Evolutionary conservation across 2,113 vertebrate genomes (phyloP).

Genomic region (Prochilodus magdalenae): DNA sequence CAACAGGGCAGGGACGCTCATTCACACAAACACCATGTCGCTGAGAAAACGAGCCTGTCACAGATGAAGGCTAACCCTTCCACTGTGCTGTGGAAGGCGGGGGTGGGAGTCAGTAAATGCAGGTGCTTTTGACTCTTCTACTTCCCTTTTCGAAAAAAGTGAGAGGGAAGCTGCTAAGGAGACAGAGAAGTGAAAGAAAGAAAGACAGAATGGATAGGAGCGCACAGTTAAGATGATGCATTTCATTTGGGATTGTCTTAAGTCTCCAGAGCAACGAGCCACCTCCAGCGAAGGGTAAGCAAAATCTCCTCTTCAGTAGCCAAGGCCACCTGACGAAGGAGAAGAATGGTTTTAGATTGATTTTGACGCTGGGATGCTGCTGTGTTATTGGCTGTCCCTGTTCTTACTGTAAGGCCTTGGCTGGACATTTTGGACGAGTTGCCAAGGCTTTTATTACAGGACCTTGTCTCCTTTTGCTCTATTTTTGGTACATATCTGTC

Average conservation of each 20-base stretch:
- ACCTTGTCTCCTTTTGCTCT: neutral
- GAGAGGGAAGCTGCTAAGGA: neutral
- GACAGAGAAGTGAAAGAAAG: neutral
- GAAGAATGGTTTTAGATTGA: neutral
- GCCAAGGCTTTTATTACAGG: conserved; percentile 13
- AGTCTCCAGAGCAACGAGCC: conserved; percentile 58
- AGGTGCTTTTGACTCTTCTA: neutral
- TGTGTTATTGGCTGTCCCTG: neutral
- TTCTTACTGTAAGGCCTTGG: neutral
- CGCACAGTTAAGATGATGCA: conserved; percentile 56
- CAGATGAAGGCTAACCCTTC: neutral
- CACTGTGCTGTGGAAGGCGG: neutral
- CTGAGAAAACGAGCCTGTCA: conserved; percentile 16
- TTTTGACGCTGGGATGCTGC: neutral
- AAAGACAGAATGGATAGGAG: conserved; percentile 38
- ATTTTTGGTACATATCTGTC: conserved; percentile 16
- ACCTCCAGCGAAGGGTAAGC: conserved; percentile 59
- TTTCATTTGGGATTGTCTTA: conserved; percentile 67
- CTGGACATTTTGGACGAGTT: neutral
- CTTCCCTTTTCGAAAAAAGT: conserved; percentile 30
- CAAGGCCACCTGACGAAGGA: neutral
- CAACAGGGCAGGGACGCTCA: conserved; percentile 28
- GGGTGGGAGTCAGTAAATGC: neutral
- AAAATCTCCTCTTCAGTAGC: neutral
- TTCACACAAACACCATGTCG: conserved; percentile 33